Conservation (phyloP, 2,888 invertebrate genomes). For the Hemicrepidius hirtus region DNA sequence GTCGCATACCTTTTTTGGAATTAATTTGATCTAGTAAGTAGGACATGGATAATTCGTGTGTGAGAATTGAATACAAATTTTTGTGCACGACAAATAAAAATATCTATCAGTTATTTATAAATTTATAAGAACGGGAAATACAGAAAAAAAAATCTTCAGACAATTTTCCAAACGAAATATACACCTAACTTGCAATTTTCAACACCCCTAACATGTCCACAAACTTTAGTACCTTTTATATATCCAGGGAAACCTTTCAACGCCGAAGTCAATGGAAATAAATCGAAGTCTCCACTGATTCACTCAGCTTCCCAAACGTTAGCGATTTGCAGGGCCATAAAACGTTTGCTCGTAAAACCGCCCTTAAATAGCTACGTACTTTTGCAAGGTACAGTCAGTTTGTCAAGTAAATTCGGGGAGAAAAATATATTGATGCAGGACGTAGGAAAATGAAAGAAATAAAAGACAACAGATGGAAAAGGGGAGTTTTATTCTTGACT, state of each 20-base stretch:
- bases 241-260: conserved; percentile 45
- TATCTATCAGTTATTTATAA: too few species aligned
- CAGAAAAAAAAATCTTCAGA: too few species aligned
- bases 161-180: background rate
- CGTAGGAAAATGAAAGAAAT: conserved; percentile 6
- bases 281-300: conserved; percentile 54
- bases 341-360: conserved; percentile 56
- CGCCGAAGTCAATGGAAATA: conserved; percentile 49
- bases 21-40: background rate
- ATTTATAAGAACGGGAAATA: too few species aligned
- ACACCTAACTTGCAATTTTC: conserved; percentile 8
- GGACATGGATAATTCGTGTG: too few species aligned
- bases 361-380: conserved; percentile 51
- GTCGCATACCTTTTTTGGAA: background rate
- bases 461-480: conserved; percentile 18
- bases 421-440: conserved; percentile 17
- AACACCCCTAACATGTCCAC: conserved; percentile 29
- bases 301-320: conserved; percentile 53
- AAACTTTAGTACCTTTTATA: conserved; percentile 37
- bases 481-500: conserved; percentile 28
- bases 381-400: conserved; percentile 43
- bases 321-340: conserved; percentile 55
- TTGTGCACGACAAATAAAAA: too few species aligned
- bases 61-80: too few species aligned
- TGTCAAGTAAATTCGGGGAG: conserved; percentile 45